phyloP scores from a whole-genome alignment of 1,140 invertebrate species.

The Cherax destructor region DNA sequence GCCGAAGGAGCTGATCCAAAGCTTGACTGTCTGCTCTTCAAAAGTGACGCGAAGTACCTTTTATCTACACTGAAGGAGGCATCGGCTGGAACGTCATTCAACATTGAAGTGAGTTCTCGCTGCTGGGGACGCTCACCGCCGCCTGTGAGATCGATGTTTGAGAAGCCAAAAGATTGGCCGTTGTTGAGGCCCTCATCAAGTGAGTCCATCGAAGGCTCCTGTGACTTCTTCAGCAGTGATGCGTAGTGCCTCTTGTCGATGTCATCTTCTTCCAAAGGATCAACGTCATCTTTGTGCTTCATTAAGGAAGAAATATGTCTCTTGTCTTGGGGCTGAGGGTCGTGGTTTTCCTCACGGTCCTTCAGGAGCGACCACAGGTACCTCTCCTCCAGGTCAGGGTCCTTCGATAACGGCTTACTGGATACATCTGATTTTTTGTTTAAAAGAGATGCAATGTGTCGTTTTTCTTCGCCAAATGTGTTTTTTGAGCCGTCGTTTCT shows the following conservation, averaged over 20 bases:
- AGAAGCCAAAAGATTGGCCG: not conserved
- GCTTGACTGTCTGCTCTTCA: slow-evolving; percentile 9
- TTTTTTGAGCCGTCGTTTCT: not conserved
- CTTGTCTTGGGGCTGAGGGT: not conserved
- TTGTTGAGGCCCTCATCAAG: not conserved
- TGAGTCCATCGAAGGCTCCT: not conserved
- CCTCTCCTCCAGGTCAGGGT: not conserved
- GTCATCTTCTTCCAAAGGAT: slow-evolving; percentile 10
- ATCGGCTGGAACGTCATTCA: not conserved
- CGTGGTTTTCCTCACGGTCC: not conserved
- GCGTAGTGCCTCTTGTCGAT: slow-evolving; percentile 41
- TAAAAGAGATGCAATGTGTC: slow-evolving; percentile 28
- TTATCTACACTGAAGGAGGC: not conserved
- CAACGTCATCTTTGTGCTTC: not conserved
- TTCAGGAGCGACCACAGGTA: not conserved
- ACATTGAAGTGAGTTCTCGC: not conserved
- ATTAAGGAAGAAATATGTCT: slow-evolving; percentile 10
- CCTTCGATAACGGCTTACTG: not conserved
- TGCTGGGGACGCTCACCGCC: not conserved
- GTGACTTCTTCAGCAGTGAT: slow-evolving; percentile 25
- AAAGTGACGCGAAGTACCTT: slow-evolving; percentile 31
- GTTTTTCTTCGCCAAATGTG: slow-evolving; percentile 42
- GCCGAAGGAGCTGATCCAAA: not conserved
- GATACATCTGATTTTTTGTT: not conserved
- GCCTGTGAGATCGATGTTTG: not conserved